Evolutionary conservation across 92 coral and sea anemone genomes (phyloP), one percentile per base, ranked within the genome.

Genomic region (Metridium senile): DNA sequence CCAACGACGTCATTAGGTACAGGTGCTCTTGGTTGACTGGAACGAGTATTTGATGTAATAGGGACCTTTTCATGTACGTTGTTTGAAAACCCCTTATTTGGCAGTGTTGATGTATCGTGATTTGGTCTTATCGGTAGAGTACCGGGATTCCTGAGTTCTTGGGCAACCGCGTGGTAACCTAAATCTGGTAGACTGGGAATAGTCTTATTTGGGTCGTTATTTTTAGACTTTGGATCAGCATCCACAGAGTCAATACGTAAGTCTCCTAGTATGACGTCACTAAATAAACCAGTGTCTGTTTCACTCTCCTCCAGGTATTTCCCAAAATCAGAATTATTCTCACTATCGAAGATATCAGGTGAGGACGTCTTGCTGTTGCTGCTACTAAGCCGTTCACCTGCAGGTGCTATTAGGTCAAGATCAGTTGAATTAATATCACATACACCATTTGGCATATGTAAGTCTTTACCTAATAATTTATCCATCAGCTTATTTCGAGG

Each of bases 281-380:
- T 90, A 83, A 92, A 92, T 81, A 92, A 66, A 11, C 91, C 97
- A 23, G 93, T 92, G 39, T 91, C 97, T 1, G 92, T 87, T 32
- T 88, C 93, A 27, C 93, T 80, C 61, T 88, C 93, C 62, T 92
- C 97, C 16, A 92, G 81, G 62, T 89, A 92, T 75, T 84, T 87
- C 57, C 93, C 97, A 75, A 92, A 89, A 81, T 92, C 97, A 11
- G 97, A 92, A 64, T 89, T 92, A 27, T 90, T 89, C 59, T 90
- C 93, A 72, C 93, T 85, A 58, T 87, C 97, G 52, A 92, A 92
- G 34, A 92, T 62, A 86, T 92, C 97, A 0, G 97, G 97, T 26
- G 97, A 85, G 1, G 97, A 92, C 0, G 89, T 83, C 58, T 90
- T 90, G 57, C 93, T 89, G 25, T 75, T 75, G 28, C 84, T 79